Evolutionary conservation across 2,113 vertebrate species (phyloP).

Genomic region (Galbula dea): DNA sequence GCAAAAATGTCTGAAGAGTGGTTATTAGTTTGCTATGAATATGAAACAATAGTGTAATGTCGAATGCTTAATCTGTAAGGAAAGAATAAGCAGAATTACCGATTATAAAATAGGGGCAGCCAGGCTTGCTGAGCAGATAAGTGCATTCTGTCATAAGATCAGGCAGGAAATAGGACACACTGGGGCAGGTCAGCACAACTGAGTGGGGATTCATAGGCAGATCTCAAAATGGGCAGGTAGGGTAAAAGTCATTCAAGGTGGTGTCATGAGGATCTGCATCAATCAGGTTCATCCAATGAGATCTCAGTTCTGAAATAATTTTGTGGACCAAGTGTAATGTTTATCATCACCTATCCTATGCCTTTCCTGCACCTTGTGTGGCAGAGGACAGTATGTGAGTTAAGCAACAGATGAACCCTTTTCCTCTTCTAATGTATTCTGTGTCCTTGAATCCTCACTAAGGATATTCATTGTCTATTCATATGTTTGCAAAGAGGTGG

Average conservation of each 20-base stretch:
- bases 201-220: not conserved
- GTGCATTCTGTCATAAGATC: not conserved
- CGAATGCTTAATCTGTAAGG: not conserved
- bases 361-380: not conserved
- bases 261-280: not conserved
- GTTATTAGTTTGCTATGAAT: not conserved
- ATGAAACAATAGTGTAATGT: not conserved
- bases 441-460: not conserved
- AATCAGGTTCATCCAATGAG: not conserved
- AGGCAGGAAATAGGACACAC: not conserved
- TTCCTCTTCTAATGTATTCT: not conserved
- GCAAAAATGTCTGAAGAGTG: not conserved
- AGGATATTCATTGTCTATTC: accelerated
- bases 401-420: not conserved
- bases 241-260: not conserved
- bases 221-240: not conserved
- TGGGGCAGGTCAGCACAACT: not conserved
- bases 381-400: not conserved
- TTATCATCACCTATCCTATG: not conserved
- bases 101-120: not conserved
- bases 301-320: not conserved
- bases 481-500: not conserved
- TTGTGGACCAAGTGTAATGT: too few relatives aligned
- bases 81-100: not conserved
- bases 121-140: not conserved